Base-by-base conservation (phyloP, 35 echinoderm and acorn worm genomes). In the Diadema setosum region DNA sequence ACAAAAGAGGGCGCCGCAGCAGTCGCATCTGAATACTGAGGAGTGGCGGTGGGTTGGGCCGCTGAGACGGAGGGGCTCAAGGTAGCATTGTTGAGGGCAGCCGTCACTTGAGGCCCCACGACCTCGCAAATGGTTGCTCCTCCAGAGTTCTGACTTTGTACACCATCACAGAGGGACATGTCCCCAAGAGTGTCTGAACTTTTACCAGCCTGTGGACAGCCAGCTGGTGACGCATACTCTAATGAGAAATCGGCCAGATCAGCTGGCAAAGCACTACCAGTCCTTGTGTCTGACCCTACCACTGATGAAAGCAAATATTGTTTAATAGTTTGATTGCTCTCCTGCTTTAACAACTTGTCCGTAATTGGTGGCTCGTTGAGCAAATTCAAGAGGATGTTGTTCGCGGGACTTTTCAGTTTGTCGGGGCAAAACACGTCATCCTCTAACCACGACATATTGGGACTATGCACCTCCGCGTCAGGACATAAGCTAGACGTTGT, bases 201-300 rank as follows among this genome's bases (percentile, higher is more conserved):
- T 32, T 26, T 33, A 32, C 15, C 21, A 29, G 63, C 3, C 63
- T 67, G 27, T 5, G 26, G 7, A 34, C 63, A 67, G 18, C 27
- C 30, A 3, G 27, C 63, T 35, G 37, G 37, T 6, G 32, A 35
- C 1, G 70, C 70, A 81, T 89, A 99, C 65, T 99, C 96, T 32
- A 94, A 44, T 2, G 93, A 92, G 87, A 99, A 99, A 31, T 95
- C 86, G 58, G 96, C 92, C 6, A 99, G 52, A 39, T 91, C 93
- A 82, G 94, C 85, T 33, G 96, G 96, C 69, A 99, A 60, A 37
- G 55, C 58, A 33, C 76, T 45, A 12, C 84, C 85, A 23, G 63
- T 46, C 37, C 73, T 78, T 35, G 73, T 4, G 33, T 78, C 73
- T 78, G 73, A 41, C 35, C 18, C 44, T 44, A 35, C 37, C 18